Conservation (phyloP, 2,113 vertebrate genomes). For the Osmerus eperlanus region DNA sequence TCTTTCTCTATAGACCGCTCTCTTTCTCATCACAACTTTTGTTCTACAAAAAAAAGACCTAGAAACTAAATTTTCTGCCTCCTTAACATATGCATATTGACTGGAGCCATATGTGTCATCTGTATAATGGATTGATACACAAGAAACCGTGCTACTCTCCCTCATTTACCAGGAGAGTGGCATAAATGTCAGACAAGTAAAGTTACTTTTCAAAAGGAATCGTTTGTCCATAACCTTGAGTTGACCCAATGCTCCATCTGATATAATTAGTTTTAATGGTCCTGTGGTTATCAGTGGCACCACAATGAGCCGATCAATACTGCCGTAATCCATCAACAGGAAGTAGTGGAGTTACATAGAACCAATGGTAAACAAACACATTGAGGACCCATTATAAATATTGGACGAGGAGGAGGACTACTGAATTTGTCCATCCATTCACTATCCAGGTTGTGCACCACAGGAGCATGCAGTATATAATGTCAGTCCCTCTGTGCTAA, state of each 20-base stretch:
- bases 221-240: slow-evolving; percentile 49
- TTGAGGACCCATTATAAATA: slow-evolving; percentile 60
- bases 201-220: slow-evolving; percentile 39
- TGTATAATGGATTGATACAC: background rate
- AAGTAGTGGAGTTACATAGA: slow-evolving; percentile 10
- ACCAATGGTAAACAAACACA: slow-evolving; percentile 15
- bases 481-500: background rate
- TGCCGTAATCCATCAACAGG: slow-evolving; percentile 40
- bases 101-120: background rate
- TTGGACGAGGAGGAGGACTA: slow-evolving; percentile 50
- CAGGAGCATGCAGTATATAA: too few relatives aligned
- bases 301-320: slow-evolving; percentile 59
- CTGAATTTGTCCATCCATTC: too few relatives aligned
- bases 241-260: slow-evolving; percentile 46
- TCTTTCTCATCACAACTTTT: background rate
- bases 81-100: background rate
- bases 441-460: too few relatives aligned
- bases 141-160: background rate
- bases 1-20: background rate
- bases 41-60: background rate
- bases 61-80: background rate
- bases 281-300: slow-evolving; percentile 55
- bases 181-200: slow-evolving; percentile 5
- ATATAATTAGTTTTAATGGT: slow-evolving; percentile 59
- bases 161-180: background rate